Evolutionary conservation across 1,140 invertebrate species (phyloP), one percentile per base, ranked within the genome.

Genomic region (Leptopilina boulardi): DNA sequence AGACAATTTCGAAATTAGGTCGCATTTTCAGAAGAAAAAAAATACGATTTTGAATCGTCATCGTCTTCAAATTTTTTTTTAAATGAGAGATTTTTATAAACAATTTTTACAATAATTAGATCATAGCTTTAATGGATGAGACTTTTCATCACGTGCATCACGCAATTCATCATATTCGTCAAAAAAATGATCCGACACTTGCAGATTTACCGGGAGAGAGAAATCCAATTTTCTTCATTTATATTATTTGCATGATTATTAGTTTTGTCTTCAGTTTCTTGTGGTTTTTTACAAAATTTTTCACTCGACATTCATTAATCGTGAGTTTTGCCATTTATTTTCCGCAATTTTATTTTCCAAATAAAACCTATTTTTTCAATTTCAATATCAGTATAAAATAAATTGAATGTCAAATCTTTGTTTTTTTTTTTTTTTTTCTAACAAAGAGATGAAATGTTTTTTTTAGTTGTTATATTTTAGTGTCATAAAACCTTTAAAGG

Each of bases 71-170:
- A 54, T 21, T 54, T 6, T 38, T 38, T 38, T 38, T 38, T 34
- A 34, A 34, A 34, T 34, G 30, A 34, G 9, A 38, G 8, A 38
- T n/a, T n/a, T n/a, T n/a, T n/a, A n/a, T n/a, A 38, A 38, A 38
- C 5, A 38, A 38, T 38, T 30, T 30, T 30, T 38, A 9, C 34
- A 38, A 44, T 44, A 38, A 72, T 18, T 26, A 85, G 87, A 9
- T 84, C 3, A 76, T 71, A 38, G 74, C 77, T 2, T 38, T 80
- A 6, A 66, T 23, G 26, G 80, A 83, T 19, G 83, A 87, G 80
- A 10, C 82, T 3, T 91, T 90, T 81, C 87, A 89, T 73, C 74
- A 86, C 15, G 9, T 86, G 30, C 86, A 90, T 83, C 86, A 89
- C 54, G 72, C 74, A 9, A 76, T 87, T 15, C 84, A 85, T 54